Evolutionary conservation across 2,888 invertebrate genomes (phyloP).

Genomic region (Pyrocoelia pectoralis): DNA sequence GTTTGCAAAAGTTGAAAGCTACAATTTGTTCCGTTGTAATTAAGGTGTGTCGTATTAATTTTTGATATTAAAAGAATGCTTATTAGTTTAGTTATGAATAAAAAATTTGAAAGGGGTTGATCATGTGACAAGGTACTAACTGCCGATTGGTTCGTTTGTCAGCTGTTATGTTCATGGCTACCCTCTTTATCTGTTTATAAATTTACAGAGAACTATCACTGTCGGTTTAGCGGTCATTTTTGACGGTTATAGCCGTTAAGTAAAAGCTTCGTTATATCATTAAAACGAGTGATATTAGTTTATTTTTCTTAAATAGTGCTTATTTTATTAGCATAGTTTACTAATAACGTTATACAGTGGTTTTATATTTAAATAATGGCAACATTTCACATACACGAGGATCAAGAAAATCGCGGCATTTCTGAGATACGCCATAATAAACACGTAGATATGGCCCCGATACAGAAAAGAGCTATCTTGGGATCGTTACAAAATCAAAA

Average conservation of each 20-base stretch:
- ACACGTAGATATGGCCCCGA: constrained; percentile 64
- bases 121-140: not conserved
- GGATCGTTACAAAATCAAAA: constrained; percentile 69
- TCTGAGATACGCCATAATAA: constrained; percentile 53
- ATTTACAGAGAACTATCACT: constrained; percentile 15
- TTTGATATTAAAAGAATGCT: not conserved
- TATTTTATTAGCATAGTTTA: constrained; percentile 20
- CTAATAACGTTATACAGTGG: constrained; percentile 19
- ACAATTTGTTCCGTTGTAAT: not conserved
- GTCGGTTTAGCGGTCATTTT: constrained; percentile 42
- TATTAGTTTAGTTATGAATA: not conserved
- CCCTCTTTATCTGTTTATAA: constrained; percentile 22
- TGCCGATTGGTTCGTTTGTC: constrained; percentile 30
- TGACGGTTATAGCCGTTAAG: constrained; percentile 41
- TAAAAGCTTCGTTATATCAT: not conserved
- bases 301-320: constrained; percentile 13
- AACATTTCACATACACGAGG: constrained; percentile 78
- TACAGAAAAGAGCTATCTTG: constrained; percentile 70
- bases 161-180: constrained; percentile 41
- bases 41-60: not conserved
- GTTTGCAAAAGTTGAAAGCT: not conserved
- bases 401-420: constrained; percentile 74
- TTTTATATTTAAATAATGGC: constrained; percentile 65
- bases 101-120: constrained; percentile 6
- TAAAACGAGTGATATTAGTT: not conserved